Conservation (phyloP, 2,797 vertebrate species). For the Chelon labrosus region DNA sequence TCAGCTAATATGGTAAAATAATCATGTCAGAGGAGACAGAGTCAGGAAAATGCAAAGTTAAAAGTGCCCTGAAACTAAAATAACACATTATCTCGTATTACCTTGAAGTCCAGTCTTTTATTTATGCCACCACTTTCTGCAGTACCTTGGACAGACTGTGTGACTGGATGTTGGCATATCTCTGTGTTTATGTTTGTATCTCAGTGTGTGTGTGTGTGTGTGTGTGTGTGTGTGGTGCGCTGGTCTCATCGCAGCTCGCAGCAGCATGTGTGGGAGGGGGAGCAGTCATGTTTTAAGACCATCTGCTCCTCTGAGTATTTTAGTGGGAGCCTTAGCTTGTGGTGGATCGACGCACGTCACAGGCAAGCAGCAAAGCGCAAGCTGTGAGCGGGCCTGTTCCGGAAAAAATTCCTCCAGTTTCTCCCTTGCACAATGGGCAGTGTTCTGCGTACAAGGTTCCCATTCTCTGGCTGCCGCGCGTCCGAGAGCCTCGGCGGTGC, state of each 20-base stretch:
- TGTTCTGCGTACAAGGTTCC: slow-evolving; percentile 73
- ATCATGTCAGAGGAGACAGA: not conserved
- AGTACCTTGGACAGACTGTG: slow-evolving; percentile 68
- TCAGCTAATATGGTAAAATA: not conserved
- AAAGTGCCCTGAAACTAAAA: not conserved
- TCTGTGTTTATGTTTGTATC: slow-evolving; percentile 65
- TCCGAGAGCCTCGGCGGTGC: slow-evolving; percentile 37
- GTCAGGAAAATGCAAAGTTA: not conserved
- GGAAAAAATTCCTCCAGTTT: slow-evolving; percentile 74
- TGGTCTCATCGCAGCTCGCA: slow-evolving; percentile 60
- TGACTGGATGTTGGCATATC: slow-evolving; percentile 66
- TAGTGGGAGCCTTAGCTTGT: slow-evolving; percentile 78
- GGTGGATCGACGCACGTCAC: slow-evolving; percentile 73
- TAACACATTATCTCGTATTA: not conserved
- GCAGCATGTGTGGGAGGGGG: slow-evolving; percentile 70
- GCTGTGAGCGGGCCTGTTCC: slow-evolving; percentile 84
- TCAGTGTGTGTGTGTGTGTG: slow-evolving; percentile 49
- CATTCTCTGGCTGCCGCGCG: slow-evolving; percentile 36
- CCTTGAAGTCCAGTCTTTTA: slow-evolving; percentile 39
- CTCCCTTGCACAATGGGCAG: slow-evolving; percentile 72
- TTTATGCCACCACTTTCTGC: slow-evolving; percentile 52
- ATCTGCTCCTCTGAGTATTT: slow-evolving; percentile 86
- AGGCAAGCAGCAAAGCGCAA: slow-evolving; percentile 78
- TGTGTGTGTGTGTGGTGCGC: slow-evolving; percentile 16
- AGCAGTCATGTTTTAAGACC: slow-evolving; percentile 83